A percentile compares a stretch with the other conserved stretches of the same genome.
Conservation (phyloP, 2,888 invertebrate species). For the Ferdinandea cuprea region DNA sequence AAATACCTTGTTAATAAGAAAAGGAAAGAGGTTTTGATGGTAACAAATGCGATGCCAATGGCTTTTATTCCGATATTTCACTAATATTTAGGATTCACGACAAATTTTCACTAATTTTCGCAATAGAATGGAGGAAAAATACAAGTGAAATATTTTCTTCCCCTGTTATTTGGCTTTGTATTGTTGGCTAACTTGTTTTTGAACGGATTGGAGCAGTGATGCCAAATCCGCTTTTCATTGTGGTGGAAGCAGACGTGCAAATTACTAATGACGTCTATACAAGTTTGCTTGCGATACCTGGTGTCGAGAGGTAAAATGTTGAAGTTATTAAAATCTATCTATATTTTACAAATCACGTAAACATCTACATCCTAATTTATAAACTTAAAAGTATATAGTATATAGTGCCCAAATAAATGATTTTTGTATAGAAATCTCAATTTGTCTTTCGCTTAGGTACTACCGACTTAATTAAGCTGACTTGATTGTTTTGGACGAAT, state of each 20-base stretch:
- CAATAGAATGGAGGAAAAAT: slow-evolving; percentile 14
- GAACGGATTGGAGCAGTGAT: background rate
- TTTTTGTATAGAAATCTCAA: too few species aligned
- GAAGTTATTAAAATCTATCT: too few species aligned
- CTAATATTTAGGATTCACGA: slow-evolving; percentile 9
- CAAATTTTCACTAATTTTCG: slow-evolving; percentile 37
- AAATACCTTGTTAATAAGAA: slow-evolving; percentile 30
- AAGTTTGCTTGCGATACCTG: too few species aligned
- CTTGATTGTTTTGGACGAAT: too few species aligned
- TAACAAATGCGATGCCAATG: background rate
- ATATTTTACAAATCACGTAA: too few species aligned
- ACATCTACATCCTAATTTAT: too few species aligned
- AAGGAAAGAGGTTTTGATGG: background rate
- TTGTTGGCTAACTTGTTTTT: slow-evolving; percentile 17
- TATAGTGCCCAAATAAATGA: too few species aligned
- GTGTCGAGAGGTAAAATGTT: too few species aligned
- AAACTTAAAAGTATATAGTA: too few species aligned
- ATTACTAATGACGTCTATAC: too few species aligned
- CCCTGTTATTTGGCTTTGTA: slow-evolving; percentile 14
- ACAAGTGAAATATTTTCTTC: slow-evolving; percentile 9
- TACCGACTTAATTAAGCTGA: too few species aligned
- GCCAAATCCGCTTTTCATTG: slow-evolving; percentile 4
- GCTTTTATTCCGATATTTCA: slow-evolving; percentile 7
- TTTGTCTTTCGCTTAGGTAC: too few species aligned
- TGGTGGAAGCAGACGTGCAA: background rate